Evolutionary conservation across 2,797 vertebrate species (phyloP), one percentile per base, ranked within the genome.

Genomic region (Ptychobarbus kaznakovi): DNA sequence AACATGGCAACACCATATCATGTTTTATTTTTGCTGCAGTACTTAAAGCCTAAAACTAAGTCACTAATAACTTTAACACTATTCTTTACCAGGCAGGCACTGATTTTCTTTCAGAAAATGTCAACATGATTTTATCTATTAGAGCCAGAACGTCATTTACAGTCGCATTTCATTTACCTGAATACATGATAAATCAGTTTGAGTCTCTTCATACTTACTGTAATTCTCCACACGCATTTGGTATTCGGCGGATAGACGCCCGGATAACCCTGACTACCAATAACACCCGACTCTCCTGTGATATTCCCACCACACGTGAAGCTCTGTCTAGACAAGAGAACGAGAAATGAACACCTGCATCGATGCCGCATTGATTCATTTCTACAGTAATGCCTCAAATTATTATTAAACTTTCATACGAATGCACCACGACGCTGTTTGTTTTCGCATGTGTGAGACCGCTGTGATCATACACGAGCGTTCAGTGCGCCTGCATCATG

Each of bases 221-320:
- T 99, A 93, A 99, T 97, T 93, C 96, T 98, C 98, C 98, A 99
- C 87, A 98, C 96, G 90, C 98, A 99, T 93, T 98, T 99, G 94
- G 96, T 99, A 90, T 99, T 99, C 84, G 98, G 96, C 82, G 98
- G 98, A 92, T 99, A 99, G 91, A 99, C 96, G 92, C 98, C 97
- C 81, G 98, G 98, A 93, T 99, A 99, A 76, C 98, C 98, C 95
- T 99, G 97, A 90, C 98, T 99, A 88, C 98, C 98, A 91, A 99
- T 97, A 85, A 97, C 96, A 91, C 98, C 98, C 82, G 97, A 96
- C 42, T 97, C 96, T 92, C 95, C 97, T 28, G 96, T 98, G 89
- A 98, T 92, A 93, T 97, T 95, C 88, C 98, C 97, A 13, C 98
- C 98, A 91, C 98, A 99, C 85, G 96, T 93, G 93, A 98, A 99